Evolutionary conservation across 2,888 invertebrate species (phyloP), one percentile per base, ranked within the genome.

Genomic region (Beris morrisii): DNA sequence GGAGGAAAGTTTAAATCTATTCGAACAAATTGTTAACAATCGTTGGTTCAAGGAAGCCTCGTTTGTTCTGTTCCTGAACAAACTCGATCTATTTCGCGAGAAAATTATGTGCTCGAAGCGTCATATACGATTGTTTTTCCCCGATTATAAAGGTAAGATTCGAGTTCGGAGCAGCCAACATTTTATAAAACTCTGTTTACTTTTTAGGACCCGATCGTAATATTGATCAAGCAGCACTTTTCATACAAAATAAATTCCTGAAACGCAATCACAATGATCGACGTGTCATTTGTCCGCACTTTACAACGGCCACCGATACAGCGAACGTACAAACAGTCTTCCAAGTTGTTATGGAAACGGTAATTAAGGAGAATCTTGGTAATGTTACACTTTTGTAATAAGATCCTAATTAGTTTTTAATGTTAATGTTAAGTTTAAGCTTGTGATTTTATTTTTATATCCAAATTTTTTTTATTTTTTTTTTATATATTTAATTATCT

Each of bases 251-350:
- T 43, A 52, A 61, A 22, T 61, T 61, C 38, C 52, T 61, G 7
- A 74, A 83, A 70, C 82, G 83, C 70, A 86, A 85, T 74, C 81
- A 81, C 31, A 83, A 84, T 72, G 83, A 84, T 5, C 79, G 84
- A 55, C 85, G 85, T 76, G 83, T 85, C 11, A 79, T 87, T 32
- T 87, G 86, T 75, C 86, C 87, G 2, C 87, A 87, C 77, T 87
- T 87, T 75, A 87, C 86, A 48, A 87, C 87, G 11, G 87, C 87
- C 38, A 87, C 87, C 0, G 87, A 87, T 73, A 87, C 87, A 30
- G 85, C 85, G 70, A 87, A 87, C 77, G 85, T 87, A 43, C 85
- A 86, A 76, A 86, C 86, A 15, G 87, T 87, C 32, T 87, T 87
- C 73, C 85, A 87, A 73, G 84, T 85, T 45, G 86, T 87, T 67